A percentile compares a stretch with the other conserved stretches of the same genome.
phyloP scores from a whole-genome alignment of 2,888 invertebrate species.

The Caenorhabditis japonica region DNA sequence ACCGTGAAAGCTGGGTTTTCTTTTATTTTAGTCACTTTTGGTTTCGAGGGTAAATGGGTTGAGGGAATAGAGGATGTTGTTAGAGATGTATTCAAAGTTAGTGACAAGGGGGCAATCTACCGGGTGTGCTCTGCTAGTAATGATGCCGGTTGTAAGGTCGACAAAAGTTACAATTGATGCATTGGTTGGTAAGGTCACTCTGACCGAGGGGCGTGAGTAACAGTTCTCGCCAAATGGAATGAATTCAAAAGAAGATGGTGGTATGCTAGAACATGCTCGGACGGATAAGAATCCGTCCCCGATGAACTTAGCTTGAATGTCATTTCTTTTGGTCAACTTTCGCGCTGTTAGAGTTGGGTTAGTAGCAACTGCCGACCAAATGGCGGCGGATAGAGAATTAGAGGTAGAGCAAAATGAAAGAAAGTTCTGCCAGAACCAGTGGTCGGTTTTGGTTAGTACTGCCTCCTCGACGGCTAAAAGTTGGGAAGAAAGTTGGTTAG shows the following conservation, averaged over 20 bases:
- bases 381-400: background rate
- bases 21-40: background rate
- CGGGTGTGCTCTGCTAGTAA: background rate
- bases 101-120: background rate
- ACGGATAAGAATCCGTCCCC: constrained; percentile 4
- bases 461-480: background rate
- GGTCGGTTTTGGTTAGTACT: background rate
- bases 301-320: constrained; percentile 10
- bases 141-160: constrained; percentile 2
- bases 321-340: background rate
- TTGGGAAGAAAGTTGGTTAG: background rate
- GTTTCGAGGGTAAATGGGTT: constrained; percentile 3
- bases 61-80: background rate
- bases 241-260: background rate
- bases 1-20: too few species aligned
- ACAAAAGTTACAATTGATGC: background rate
- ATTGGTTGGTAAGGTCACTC: background rate
- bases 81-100: background rate
- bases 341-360: constrained; percentile 12
- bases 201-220: constrained; percentile 5
- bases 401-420: background rate
- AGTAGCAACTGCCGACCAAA: background rate
- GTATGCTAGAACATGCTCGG: background rate
- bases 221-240: constrained; percentile 6
- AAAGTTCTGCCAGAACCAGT: background rate